Evolutionary conservation across 1,140 invertebrate species (phyloP), one percentile per base, ranked within the genome.

Genomic region (Tigriopus japonicus): DNA sequence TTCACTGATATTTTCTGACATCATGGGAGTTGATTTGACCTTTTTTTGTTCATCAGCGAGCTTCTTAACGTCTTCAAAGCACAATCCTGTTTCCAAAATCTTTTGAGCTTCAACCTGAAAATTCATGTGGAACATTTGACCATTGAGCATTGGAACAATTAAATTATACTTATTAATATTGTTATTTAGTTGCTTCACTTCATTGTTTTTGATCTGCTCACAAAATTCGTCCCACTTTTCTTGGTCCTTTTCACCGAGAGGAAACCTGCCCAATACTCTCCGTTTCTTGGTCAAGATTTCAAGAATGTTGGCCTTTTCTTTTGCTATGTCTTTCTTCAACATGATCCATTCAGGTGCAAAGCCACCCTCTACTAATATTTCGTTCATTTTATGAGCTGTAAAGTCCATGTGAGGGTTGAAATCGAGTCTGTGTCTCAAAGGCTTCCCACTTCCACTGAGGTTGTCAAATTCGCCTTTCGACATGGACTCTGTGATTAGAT

Each of bases 261-360:
- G 28, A 35, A 5, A 35, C 9, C 28, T 3, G 9, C 28, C 28
- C 3, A 35, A 9, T 9, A 35, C 9, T 35, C 3, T 5, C 28
- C 28, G 28, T 35, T 35, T 35, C 45, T 49, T 49, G n/a, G 21
- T 49, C 45, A 49, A 12, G 12, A 49, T 3, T 10, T 49, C 21
- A 5, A 5, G n/a, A 5, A 15, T 17, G 10, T 17, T 49, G n/a
- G 21, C 10, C 12, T 17, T 17, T 21, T 21, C n/a, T 49, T 6
- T 6, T 49, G 45, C 45, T 15, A 49, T 49, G 21, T 49, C 45
- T 49, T 49, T 49, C 21, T 49, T 58, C 24, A 58, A 23, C 56
- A 58, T 58, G 35, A 58, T 41, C 56, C 56, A 58, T 42, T 58
- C 56, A 1, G 56, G 56, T n/a, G 56, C 56, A 42, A 58, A 58